phyloP scores from a whole-genome alignment of 2,113 vertebrate genomes.

The Albula glossodonta region DNA sequence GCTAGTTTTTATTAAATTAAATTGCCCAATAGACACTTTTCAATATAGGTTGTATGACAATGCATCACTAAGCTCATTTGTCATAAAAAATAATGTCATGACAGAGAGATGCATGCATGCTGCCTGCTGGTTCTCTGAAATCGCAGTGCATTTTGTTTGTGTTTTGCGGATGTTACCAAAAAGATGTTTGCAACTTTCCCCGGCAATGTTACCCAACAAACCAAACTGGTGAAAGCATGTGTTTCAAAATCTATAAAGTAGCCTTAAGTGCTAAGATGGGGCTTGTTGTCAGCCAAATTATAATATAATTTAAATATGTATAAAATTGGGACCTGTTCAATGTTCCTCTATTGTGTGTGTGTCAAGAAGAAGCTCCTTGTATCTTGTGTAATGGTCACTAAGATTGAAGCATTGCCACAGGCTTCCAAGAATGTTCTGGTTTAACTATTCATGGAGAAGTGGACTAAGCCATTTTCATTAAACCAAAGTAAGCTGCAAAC shows the following conservation, averaged over 20 bases:
- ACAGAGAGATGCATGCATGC: not conserved
- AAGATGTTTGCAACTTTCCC: not conserved
- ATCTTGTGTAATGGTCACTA: too few species aligned
- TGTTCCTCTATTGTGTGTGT: too few species aligned
- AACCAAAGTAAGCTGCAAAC: too few species aligned
- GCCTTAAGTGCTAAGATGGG: not conserved
- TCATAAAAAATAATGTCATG: not conserved
- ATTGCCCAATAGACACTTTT: not conserved
- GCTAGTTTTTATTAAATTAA: not conserved
- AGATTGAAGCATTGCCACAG: too few species aligned
- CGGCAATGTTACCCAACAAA: not conserved
- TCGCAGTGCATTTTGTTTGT: not conserved
- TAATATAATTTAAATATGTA: too few species aligned
- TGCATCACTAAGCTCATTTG: not conserved
- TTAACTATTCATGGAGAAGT: too few species aligned
- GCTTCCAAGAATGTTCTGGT: too few species aligned
- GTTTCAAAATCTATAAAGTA: not conserved
- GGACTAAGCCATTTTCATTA: too few species aligned
- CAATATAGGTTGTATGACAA: too few species aligned
- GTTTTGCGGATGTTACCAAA: not conserved
- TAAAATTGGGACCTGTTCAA: too few species aligned
- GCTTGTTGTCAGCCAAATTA: too few species aligned
- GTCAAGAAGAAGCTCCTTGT: too few species aligned
- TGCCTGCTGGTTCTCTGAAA: not conserved
- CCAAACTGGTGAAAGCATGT: not conserved